Evolutionary conservation across 1,140 invertebrate genomes (phyloP), one percentile per base, ranked within the genome.

Genomic region (Riptortus pedestris): DNA sequence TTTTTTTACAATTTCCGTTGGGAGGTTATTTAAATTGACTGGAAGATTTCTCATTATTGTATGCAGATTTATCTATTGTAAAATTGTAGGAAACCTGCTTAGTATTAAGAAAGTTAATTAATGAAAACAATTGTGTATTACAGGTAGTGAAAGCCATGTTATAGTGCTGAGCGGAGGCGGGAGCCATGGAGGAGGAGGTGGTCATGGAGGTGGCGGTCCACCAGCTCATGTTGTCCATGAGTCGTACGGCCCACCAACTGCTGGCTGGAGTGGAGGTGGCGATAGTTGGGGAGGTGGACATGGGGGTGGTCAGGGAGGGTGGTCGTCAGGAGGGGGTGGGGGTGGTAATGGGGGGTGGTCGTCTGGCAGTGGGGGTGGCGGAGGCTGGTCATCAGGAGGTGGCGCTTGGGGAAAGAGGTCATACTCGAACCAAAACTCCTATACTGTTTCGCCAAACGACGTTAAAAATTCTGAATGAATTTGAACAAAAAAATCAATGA

Each of bases 221-320:
- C 45, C 38, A 33, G 28, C 47, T 16, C 27, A 28, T 20, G 31
- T 61, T 11, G 47, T 58, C 27, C 52, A 60, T 12, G 63, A 60
- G 14, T 20, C 22, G 14, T 64, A 59, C 18, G 52, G 58, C 14
- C 62, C 52, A 2, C 63, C 52, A 43, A 38, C 66, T 71, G 69
- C 72, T 70, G 70, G 72, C 70, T 71, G 58, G 24, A 31, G 51
- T 29, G 58, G 57, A 51, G 38, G 26, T 18, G 59, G 60, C n/a
- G 38, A 47, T 26, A 33, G 65, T 18, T 59, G 66, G 47, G 66
- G 66, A 28, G 65, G 65, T 16, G 65, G 62, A 9, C 24, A 28
- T 28, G 45, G 47, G 24, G 33, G 57, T 3, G 28, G 22, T 9
- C 12, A 24, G 14, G 57, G 58, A 18, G 55, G 62, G 9, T 29